phyloP scores from a whole-genome alignment of 2,888 invertebrate genomes.

The Stenichneumon culpator region DNA sequence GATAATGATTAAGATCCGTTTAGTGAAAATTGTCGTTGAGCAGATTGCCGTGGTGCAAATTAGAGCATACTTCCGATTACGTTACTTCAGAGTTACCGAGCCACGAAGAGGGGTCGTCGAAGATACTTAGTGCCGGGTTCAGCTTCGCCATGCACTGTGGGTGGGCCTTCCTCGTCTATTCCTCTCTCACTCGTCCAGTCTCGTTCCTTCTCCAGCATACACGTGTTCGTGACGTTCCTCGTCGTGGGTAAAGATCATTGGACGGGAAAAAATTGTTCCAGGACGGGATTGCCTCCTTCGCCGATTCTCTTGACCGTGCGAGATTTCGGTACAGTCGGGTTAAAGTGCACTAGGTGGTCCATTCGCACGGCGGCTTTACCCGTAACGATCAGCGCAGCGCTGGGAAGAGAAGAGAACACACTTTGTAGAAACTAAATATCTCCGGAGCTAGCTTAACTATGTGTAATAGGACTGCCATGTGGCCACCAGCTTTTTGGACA shows the following conservation, averaged over 20 bases:
- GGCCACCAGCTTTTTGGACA: conserved; percentile 80
- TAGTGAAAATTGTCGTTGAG: conserved; percentile 14
- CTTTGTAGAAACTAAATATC: conserved; percentile 10
- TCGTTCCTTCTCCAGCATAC: background rate
- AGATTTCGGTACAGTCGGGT: conserved; percentile 13
- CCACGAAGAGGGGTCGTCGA: conserved; percentile 48
- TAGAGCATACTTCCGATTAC: conserved; percentile 14
- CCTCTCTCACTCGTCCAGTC: conserved; percentile 11
- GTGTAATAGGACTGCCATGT: conserved; percentile 78
- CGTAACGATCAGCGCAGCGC: conserved; percentile 34
- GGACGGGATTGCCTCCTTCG: background rate
- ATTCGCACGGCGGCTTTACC: conserved; percentile 48
- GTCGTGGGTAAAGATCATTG: conserved; percentile 10
- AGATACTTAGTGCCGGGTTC: conserved; percentile 46
- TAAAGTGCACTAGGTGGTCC: conserved; percentile 43
- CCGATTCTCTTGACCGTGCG: conserved; percentile 4
- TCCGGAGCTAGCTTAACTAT: conserved; percentile 74
- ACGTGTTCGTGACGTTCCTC: conserved; percentile 41
- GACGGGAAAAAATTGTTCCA: conserved; percentile 24
- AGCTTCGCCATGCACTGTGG: conserved; percentile 44
- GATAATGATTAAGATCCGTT: background rate
- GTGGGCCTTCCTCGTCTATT: conserved; percentile 48
- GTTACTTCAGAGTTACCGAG: conserved; percentile 51
- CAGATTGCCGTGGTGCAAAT: conserved; percentile 18
- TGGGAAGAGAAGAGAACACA: conserved; percentile 12